Base-by-base conservation (phyloP, 2,797 vertebrate species). In the Gadopsis marmoratus region DNA sequence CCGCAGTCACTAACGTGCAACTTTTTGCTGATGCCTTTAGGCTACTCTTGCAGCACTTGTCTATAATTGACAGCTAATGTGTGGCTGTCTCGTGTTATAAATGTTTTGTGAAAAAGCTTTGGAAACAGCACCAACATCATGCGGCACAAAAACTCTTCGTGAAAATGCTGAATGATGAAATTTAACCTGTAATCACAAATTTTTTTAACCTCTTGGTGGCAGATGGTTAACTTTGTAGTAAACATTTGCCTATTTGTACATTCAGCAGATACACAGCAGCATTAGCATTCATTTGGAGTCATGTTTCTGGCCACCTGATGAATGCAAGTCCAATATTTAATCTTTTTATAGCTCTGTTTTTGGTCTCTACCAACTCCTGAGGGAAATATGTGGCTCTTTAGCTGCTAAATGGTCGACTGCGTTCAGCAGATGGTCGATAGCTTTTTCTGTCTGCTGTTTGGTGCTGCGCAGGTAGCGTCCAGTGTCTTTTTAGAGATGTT, bases 1-100 rank as follows among this genome's bases (percentile, higher is more conserved):
- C 58, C 55, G 45, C 29, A 66, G 71, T 66, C 70, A 70, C 75
- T 79, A 66, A 76, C 66, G 63, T 72, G 47, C 71, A 53, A 56
- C 72, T 72, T 51, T 41, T 37, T 19, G 58, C 70, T 69, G 21
- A 65, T 68, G 70, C 74, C 71, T 68, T 33, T 7, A 51, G 71
- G 76, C 76, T 41, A 11, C 10, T 19, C 43, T 67, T 59, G 64
- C 68, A 53, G 23, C 64, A 29, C 17, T 19, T 48, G 23, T 72
- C 72, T 29, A 10, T 47, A 51, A 59, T 55, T 74, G 69, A 79
- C 76, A 73, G 54, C 43, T 48, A 50, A 55, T 71, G 47, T 41
- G 63, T 43, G 2, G 70, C 71, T 71, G n/a, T 50, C 26, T 69
- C 16, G 21, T 2, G 8, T 56, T 56, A n/a, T 63, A 76, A 70